Evolutionary conservation across 1,140 invertebrate species (phyloP).

Genomic region (Microvelia longipes): DNA sequence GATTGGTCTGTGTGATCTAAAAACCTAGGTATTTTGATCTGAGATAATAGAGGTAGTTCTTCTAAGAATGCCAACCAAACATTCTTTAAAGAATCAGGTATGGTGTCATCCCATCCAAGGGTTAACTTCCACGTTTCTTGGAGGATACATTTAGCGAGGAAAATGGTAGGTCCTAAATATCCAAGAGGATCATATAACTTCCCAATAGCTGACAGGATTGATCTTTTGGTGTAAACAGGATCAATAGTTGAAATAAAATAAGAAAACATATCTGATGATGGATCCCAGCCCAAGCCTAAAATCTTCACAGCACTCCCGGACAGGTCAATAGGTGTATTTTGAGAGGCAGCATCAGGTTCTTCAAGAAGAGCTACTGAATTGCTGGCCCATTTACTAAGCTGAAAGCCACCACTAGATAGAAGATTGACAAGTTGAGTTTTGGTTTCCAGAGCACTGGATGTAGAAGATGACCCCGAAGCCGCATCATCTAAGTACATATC

Average conservation of each 20-base stretch:
- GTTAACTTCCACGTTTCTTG: conserved; percentile 22
- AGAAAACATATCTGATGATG: background rate
- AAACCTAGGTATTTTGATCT: no score
- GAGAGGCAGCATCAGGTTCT: no score
- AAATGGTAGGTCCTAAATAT: conserved; percentile 20
- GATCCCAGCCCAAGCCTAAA: conserved; percentile 1
- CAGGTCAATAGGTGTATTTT: no score
- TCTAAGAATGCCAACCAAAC: no score
- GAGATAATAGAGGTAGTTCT: no score
- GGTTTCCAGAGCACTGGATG: no score
- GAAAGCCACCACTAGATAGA: background rate
- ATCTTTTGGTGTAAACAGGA: conserved; percentile 14
- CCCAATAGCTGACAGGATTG: conserved; percentile 18
- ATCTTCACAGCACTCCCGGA: background rate
- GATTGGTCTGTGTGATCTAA: no score
- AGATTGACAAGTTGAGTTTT: no score
- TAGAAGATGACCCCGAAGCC: no score
- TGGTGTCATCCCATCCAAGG: conserved; percentile 28
- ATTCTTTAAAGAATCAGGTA: no score
- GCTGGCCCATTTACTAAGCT: background rate
- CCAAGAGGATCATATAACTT: conserved; percentile 27
- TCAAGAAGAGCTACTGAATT: no score
- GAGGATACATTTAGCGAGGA: conserved; percentile 22
- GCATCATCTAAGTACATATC: no score
- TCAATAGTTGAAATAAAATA: background rate